These are phyloP conservation scores for Salminus brasiliensis DNA, from an alignment of 2,113 vertebrate genomes.

Conservation along the genomic window DNA sequence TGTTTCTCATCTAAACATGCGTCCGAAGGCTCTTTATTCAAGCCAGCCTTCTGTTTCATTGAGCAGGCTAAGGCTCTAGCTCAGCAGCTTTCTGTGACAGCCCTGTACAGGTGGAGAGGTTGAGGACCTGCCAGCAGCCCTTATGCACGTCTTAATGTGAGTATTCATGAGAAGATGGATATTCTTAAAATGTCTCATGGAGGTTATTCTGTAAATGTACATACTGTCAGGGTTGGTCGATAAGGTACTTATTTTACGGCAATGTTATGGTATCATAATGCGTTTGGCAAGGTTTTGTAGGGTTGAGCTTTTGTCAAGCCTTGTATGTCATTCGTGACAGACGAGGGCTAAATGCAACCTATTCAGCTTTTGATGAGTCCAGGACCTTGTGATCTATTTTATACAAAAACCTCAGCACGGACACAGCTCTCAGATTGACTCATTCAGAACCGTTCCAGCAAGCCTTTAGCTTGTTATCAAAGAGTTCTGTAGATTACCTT, in stretches of 20 bases:
- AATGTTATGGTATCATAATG: not conserved
- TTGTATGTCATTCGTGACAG: not conserved
- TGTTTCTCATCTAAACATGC: constrained; percentile 15
- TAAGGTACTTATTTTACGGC: not conserved
- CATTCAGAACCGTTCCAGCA: not conserved
- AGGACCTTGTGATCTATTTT: not conserved
- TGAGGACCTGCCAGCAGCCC: not conserved
- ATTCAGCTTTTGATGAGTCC: not conserved
- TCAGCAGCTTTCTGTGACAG: constrained; percentile 8
- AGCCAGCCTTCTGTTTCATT: constrained; percentile 18
- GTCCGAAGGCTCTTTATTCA: not conserved
- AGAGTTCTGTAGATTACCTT: not conserved
- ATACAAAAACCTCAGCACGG: not conserved
- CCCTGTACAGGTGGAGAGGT: not conserved
- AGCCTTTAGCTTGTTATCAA: not conserved
- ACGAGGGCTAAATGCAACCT: not conserved
- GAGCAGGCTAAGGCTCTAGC: not conserved
- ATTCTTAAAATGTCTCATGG: not conserved
- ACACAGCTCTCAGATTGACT: not conserved
- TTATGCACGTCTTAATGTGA: not conserved
- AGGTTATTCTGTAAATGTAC: not conserved
- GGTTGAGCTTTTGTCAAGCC: not conserved
- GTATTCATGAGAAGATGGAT: not conserved
- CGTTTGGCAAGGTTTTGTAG: not conserved
- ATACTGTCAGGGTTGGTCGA: not conserved